Percentiles rank a stretch among this genome's conserved stretches.
These are phyloP conservation scores for Hydrolagus affinis DNA, from an alignment of 2,113 vertebrate genomes.

Conservation along the genomic window DNA sequence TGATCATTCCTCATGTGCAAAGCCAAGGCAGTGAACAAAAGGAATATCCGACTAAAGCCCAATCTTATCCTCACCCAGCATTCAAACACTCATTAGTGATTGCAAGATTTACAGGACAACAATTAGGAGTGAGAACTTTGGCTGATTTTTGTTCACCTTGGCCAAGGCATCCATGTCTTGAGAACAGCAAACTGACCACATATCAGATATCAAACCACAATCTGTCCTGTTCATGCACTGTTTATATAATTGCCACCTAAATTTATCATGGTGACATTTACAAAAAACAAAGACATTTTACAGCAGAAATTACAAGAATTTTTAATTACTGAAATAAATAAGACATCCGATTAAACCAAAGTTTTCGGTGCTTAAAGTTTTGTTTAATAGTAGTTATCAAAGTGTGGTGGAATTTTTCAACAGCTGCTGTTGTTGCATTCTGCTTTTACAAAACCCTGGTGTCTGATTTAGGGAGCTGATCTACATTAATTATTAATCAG, in stretches of 20 bases:
- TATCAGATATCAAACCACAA: not conserved
- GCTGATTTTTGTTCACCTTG: too few relatives aligned
- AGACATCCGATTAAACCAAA: not conserved
- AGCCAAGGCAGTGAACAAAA: too few relatives aligned
- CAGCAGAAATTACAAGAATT: slow-evolving; percentile 1
- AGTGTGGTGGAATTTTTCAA: slow-evolving; percentile 26
- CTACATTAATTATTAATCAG: slow-evolving; percentile 30
- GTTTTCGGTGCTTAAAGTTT: slow-evolving; percentile 17
- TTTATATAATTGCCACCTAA: not conserved
- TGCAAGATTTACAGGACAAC: not conserved
- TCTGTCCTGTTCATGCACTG: not conserved
- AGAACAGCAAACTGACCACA: too few relatives aligned
- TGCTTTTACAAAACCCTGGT: slow-evolving; percentile 25
- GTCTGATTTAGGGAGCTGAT: slow-evolving; percentile 25
- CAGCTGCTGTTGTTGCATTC: slow-evolving; percentile 28
- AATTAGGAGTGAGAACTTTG: not conserved
- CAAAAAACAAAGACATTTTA: not conserved
- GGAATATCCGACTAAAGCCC: too few relatives aligned
- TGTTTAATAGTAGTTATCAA: slow-evolving; percentile 22
- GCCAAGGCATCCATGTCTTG: too few relatives aligned
- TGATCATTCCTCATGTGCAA: too few relatives aligned
- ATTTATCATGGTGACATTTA: not conserved
- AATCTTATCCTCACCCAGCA: not conserved
- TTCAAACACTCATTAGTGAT: too few relatives aligned
- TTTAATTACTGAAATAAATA: slow-evolving; percentile 4